Percentiles rank a stretch among this genome's conserved stretches.
phyloP scores from a whole-genome alignment of 2,113 vertebrate genomes.

The Bubalus kerabau region DNA sequence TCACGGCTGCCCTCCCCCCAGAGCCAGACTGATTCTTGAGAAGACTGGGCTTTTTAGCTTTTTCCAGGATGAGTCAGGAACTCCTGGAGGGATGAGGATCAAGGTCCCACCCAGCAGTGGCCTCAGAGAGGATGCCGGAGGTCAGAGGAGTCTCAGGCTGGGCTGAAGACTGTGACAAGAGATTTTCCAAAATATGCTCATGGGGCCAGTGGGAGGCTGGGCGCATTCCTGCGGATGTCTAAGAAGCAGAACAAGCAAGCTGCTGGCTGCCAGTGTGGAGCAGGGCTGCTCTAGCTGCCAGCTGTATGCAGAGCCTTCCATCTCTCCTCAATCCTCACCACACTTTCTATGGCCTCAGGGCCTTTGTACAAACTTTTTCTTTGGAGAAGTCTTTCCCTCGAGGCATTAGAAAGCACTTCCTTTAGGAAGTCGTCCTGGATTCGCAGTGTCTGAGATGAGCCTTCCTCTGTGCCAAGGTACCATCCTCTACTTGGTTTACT shows the following conservation, averaged over 20 bases:
- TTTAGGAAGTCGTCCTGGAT: neutral
- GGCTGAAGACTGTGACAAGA: neutral
- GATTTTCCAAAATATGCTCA: conserved; percentile 25
- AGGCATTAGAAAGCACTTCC: neutral
- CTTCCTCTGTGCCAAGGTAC: neutral
- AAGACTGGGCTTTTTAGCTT: neutral
- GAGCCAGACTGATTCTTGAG: neutral
- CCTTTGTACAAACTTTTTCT: neutral
- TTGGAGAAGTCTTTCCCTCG: neutral
- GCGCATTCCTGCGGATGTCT: neutral
- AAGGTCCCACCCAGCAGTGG: neutral
- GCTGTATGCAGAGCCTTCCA: neutral
- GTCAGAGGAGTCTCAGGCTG: neutral
- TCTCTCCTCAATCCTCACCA: neutral
- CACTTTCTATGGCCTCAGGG: neutral
- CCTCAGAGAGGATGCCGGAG: neutral
- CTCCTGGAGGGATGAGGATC: neutral
- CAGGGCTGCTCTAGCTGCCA: neutral
- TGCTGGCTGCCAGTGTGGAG: neutral
- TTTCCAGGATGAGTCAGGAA: conserved; percentile 51
- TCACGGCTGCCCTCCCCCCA: neutral
- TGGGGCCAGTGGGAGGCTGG: neutral
- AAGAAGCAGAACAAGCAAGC: neutral
- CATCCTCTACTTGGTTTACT: neutral
- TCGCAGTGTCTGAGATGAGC: neutral